These are phyloP conservation scores for Sander lucioperca DNA, from an alignment of 2,113 vertebrate genomes.

Conservation along the genomic window DNA sequence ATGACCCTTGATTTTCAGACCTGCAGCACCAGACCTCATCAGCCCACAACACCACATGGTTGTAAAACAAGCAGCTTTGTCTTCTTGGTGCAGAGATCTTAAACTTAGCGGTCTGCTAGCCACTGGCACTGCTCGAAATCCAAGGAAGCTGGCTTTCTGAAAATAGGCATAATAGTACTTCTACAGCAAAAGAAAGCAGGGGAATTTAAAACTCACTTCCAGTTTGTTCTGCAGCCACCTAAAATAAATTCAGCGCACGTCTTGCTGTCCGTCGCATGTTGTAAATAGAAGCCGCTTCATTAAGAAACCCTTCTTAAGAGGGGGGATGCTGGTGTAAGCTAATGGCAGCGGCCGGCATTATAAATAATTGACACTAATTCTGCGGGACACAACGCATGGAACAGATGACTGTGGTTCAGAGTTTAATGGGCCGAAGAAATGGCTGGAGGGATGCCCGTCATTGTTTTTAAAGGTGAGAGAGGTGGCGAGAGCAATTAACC, in stretches of 20 bases:
- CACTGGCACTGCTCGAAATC: constrained; percentile 17
- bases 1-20: not conserved
- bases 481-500: constrained; percentile 43
- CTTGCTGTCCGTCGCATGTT: not conserved
- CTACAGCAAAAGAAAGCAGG: not conserved
- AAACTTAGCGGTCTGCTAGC: constrained; percentile 16
- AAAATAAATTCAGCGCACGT: not conserved
- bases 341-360: not conserved
- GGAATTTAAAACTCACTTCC: constrained; percentile 6
- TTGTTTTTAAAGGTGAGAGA: constrained; percentile 22
- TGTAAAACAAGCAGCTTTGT: constrained; percentile 13
- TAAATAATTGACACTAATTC: constrained; percentile 14
- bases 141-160: constrained; percentile 6
- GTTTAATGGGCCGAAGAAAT: constrained; percentile 6
- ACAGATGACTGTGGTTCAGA: not conserved
- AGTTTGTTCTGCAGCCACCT: not conserved
- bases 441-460: constrained; percentile 16
- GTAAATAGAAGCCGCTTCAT: constrained; percentile 6
- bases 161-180: constrained; percentile 24
- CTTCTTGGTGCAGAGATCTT: constrained; percentile 17
- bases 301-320: not conserved
- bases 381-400: not conserved
- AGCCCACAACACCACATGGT: not conserved
- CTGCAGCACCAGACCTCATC: constrained; percentile 30
- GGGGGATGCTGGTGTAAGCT: not conserved